Evolutionary conservation across 64 coral and sea anemone species (phyloP), one percentile per base, ranked within the genome.

Genomic region (Stichodactyla mertensii): DNA sequence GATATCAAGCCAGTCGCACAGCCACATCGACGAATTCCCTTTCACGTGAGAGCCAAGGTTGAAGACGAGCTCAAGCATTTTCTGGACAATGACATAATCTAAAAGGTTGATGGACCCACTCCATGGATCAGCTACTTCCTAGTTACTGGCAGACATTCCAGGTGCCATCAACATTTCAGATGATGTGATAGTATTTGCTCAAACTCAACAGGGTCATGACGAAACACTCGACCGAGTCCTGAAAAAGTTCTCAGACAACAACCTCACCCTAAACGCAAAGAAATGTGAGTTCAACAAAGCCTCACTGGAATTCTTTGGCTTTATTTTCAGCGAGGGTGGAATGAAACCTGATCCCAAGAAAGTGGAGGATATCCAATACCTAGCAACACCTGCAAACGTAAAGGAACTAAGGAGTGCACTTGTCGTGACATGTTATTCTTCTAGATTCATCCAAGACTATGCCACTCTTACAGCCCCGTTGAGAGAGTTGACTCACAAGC

Each of bases 261-360:
- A 64, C 71, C 87, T 89, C 59, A 86, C 86, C 16, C 77, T 88
- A 45, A 85, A 88, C 24, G 64, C 55, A 84, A 56, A 74, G 10
- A 88, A 88, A 27, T 92, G 86, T 83, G 22, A 88, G 16, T 86
- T 82, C 77, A 85, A 84, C 53, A 82, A 87, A 57, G 45, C 77
- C 16, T 78, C 86, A 78, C 51, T 91, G 71, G 89, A 57, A 79
- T 86, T 86, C 85, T 91, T 55, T 86, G 89, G 91, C 55, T 88
- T 67, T 16, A 82, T 92, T 10, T 92, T 92, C 60, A 88, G 28
- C 28, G 82, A 85, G 20, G 77, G 84, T 11, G 91, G 91, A 16
- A 93, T 82, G 71, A 81, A 64, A 61, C 80, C 91, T 31, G 91
- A 92, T 55, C 91, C 85, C 52, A 92, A 83, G 82, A 92, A 92